A percentile compares a stretch with the other conserved stretches of the same genome.
Evolutionary conservation across 2,888 invertebrate genomes (phyloP).

Genomic region (Ectobius pallidus): DNA sequence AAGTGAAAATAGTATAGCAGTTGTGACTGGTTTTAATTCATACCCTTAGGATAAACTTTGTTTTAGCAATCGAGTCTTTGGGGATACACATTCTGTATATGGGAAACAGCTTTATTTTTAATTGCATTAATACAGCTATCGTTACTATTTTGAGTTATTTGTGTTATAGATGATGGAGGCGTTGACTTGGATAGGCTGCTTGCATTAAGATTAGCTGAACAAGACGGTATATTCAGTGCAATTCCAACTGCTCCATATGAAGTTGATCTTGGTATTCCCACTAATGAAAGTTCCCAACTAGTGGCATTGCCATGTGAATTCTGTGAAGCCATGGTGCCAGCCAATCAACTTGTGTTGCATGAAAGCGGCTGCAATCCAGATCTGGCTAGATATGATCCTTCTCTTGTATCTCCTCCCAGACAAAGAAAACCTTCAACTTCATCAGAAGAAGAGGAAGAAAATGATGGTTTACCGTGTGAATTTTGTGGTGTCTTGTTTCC

Average conservation of each 20-base stretch:
- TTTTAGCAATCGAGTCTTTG: too few relatives aligned
- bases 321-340: conserved; percentile 59
- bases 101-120: too few relatives aligned
- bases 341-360: conserved; percentile 45
- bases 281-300: conserved; percentile 20
- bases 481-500: conserved; percentile 46
- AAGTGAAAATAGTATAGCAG: too few relatives aligned
- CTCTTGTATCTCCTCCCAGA: neutral
- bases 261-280: neutral
- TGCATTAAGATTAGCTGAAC: conserved; percentile 33
- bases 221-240: conserved; percentile 17
- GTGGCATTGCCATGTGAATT: conserved; percentile 61
- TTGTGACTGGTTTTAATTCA: too few relatives aligned
- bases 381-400: conserved; percentile 48
- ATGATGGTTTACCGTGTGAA: conserved; percentile 46
- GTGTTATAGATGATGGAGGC: conserved; percentile 17
- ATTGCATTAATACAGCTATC: too few relatives aligned
- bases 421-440: conserved; percentile 2
- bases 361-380: conserved; percentile 56
- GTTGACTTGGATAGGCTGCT: conserved; percentile 37
- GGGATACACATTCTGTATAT: too few relatives aligned
- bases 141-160: too few relatives aligned
- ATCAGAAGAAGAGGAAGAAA: conserved; percentile 40
- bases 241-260: conserved; percentile 18
- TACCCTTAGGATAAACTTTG: too few relatives aligned